Evolutionary conservation across 2,797 vertebrate genomes (phyloP), one percentile per base, ranked within the genome.

Genomic region (Brachyrhaphis roseni): DNA sequence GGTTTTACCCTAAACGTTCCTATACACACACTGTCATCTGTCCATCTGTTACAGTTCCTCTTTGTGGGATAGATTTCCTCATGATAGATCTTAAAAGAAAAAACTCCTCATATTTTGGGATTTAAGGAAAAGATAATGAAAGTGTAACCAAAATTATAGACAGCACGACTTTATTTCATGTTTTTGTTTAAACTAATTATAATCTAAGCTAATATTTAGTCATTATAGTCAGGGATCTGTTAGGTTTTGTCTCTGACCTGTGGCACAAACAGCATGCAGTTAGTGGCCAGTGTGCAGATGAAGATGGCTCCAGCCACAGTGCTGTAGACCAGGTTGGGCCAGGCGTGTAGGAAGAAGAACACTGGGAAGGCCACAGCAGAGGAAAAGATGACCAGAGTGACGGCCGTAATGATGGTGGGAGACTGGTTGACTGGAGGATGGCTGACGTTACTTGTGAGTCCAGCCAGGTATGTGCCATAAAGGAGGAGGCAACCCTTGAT

Each of bases 371-470:
- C 94, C 5, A 97, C 93, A 1, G 95, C 92, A 0, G 96, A 95
- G 62, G 95, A 95, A 78, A 97, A 84, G 55, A 97, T 96, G 83
- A 97, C 94, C 26, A 99, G 92, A 80, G 94, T 96, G 87, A 97
- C 96, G 1, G 97, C 96, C 0, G 97, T 96, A n/a, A 97, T 96
- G 93, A 99, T 98, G 75, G 97, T 97, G 89, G 97, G 90, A 72
- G 98, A 98, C 92, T 99, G 98, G 94, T 99, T 99, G 87, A 99
- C 98, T 0, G 98, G 98, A 5, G 98, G 97, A 78, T 96, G 96
- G 92, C 98, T 99, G 88, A 99, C 95, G 0, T 96, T 97, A 85
- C 96, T 97, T 0, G 98, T 99, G 90, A 99, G 95, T 76, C 98
- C 98, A 0, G 98, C 98, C 93, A 99, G 93, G 87, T 99, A 99